A percentile compares a stretch with the other conserved stretches of the same genome.
Conservation (phyloP, 1,140 invertebrate genomes). For the Drosophila subobscura region DNA sequence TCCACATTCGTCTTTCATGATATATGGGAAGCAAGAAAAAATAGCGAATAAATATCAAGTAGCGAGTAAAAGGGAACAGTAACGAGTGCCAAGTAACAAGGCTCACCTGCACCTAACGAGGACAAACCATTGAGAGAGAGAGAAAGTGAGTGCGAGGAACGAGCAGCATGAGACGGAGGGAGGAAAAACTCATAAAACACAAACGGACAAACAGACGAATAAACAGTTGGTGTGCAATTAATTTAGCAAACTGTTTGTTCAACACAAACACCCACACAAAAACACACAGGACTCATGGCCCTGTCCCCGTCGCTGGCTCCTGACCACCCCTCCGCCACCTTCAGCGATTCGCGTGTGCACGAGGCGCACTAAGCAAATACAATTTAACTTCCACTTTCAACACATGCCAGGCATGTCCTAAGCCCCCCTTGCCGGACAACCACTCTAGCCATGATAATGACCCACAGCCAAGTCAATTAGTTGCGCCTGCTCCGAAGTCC, state of each 20-base stretch:
- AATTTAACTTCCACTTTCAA: conserved; percentile 82
- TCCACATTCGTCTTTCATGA: no score
- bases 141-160: conserved; percentile 2
- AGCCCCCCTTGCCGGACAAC: not conserved
- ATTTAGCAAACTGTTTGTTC: conserved; percentile 79
- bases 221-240: conserved; percentile 80
- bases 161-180: not conserved
- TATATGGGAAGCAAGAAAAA: no score
- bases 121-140: conserved; percentile 5
- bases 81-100: conserved; percentile 7
- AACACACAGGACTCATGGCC: conserved; percentile 3
- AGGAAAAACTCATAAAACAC: conserved; percentile 44
- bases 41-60: no score
- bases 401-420: conserved; percentile 44
- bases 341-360: conserved; percentile 20
- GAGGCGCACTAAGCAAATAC: conserved; percentile 72
- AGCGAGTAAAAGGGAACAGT: no score
- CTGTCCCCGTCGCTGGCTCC: no score
- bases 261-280: conserved; percentile 44
- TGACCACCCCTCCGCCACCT: not conserved
- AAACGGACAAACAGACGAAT: conserved; percentile 56
- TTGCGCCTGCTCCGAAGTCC: conserved; percentile 28
- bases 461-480: conserved; percentile 69
- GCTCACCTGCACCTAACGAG: conserved; percentile 13
- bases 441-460: conserved; percentile 41